Evolutionary conservation across 2,888 invertebrate species (phyloP).

Genomic region (Pseudanteris insignis): DNA sequence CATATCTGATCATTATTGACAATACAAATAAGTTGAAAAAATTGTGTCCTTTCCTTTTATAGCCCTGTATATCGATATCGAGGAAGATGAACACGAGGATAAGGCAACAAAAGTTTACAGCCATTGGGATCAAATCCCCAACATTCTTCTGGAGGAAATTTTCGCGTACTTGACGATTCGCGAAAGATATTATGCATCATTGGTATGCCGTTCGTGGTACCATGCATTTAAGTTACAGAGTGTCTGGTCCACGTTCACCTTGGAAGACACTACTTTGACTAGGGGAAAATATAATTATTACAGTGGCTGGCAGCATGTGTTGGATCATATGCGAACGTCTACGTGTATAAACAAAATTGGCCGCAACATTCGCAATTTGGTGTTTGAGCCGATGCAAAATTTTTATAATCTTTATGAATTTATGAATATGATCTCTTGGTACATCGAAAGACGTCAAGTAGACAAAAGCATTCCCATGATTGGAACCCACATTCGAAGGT

Average conservation of each 20-base stretch:
- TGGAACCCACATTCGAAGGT: conserved; percentile 69
- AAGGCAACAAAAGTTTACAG: conserved; percentile 67
- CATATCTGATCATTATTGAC: too few species aligned
- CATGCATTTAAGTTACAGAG: conserved; percentile 76
- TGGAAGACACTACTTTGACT: conserved; percentile 79
- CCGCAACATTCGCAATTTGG: conserved; percentile 72
- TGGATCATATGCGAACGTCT: conserved; percentile 80
- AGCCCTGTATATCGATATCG: conserved; percentile 70
- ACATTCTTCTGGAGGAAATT: conserved; percentile 77
- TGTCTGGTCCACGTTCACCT: conserved; percentile 79
- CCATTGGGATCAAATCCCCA: conserved; percentile 76
- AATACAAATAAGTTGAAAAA: too few species aligned
- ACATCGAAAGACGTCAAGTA: conserved; percentile 69
- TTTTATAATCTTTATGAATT: conserved; percentile 86
- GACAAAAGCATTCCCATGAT: conserved; percentile 65
- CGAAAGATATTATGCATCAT: conserved; percentile 78
- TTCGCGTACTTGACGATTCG: conserved; percentile 75
- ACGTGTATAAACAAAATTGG: conserved; percentile 77
- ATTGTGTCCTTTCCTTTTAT: too few species aligned
- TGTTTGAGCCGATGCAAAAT: conserved; percentile 79
- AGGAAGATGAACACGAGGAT: conserved; percentile 61
- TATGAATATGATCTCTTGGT: conserved; percentile 82
- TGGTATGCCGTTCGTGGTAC: conserved; percentile 76
- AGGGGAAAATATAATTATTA: conserved; percentile 81
- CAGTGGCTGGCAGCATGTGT: conserved; percentile 81